Conservation (phyloP, 1,140 invertebrate species). For the Ceratina calcarata region DNA sequence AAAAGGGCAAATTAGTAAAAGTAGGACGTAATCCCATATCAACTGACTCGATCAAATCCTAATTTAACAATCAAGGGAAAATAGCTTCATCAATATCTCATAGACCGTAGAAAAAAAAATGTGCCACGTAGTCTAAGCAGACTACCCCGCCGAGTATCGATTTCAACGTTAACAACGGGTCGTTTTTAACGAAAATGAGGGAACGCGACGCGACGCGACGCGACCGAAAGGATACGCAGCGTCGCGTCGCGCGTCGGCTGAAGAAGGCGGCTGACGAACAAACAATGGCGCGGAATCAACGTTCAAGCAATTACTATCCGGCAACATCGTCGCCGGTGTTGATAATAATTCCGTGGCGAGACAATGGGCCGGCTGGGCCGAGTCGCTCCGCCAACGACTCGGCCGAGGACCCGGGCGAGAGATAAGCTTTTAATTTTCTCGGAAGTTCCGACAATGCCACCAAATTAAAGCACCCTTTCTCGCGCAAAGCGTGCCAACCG, state of each 20-base stretch:
- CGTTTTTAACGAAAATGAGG: conserved; percentile 7
- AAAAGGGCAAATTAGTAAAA: too few relatives aligned
- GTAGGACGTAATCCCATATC: too few relatives aligned
- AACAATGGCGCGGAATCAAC: conserved; percentile 69
- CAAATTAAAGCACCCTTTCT: conserved; percentile 67
- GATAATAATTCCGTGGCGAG: conserved; percentile 69
- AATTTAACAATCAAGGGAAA: too few relatives aligned
- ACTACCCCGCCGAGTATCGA: conserved; percentile 6
- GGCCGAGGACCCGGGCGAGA: conserved; percentile 41
- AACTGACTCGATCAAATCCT: too few relatives aligned
- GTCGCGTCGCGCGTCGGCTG: neutral
- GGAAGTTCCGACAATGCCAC: conserved; percentile 62
- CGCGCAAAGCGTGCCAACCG: conserved; percentile 1
- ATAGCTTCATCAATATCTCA: too few relatives aligned
- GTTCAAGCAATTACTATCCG: conserved; percentile 68
- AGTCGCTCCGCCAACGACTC: neutral
- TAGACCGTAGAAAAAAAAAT: too few relatives aligned
- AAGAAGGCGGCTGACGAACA: conserved; percentile 51
- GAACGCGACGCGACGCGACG: too few relatives aligned
- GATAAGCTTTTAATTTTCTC: conserved; percentile 74
- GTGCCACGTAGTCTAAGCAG: neutral
- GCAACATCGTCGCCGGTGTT: conserved; percentile 59
- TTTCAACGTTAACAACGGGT: conserved; percentile 27
- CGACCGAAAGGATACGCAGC: neutral
- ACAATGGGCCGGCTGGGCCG: conserved; percentile 56